phyloP scores from a whole-genome alignment of 1,140 invertebrate genomes.

The Paracyclopina nana region DNA sequence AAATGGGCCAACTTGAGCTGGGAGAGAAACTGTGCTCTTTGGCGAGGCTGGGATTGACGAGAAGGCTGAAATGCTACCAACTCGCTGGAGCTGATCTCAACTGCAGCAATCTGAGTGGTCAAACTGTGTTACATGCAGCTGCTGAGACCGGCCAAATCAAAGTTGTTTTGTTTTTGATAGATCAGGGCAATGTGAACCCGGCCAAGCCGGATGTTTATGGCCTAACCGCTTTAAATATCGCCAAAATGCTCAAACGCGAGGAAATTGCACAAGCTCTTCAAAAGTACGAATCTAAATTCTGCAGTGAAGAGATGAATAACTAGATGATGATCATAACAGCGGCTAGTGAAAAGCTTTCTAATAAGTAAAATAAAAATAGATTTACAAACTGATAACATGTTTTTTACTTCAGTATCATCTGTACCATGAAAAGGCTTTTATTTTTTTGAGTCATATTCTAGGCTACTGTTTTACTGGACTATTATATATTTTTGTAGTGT shows the following conservation, averaged over 20 bases:
- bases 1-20: conserved; percentile 28
- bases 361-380: too few species aligned
- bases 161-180: neutral
- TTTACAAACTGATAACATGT: too few species aligned
- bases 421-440: too few species aligned
- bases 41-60: conserved; percentile 12
- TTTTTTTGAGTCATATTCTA: too few species aligned
- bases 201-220: conserved; percentile 4
- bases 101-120: conserved; percentile 3
- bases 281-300: neutral
- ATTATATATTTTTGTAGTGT: too few species aligned
- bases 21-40: conserved; percentile 37
- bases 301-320: too few species aligned
- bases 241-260: neutral
- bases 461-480: too few species aligned
- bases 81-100: conserved; percentile 1
- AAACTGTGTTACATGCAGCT: conserved; percentile 7
- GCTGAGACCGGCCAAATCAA: conserved; percentile 3
- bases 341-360: too few species aligned
- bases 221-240: neutral
- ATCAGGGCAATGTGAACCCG: neutral
- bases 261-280: neutral
- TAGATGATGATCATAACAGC: too few species aligned
- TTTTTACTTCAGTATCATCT: too few species aligned
- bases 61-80: neutral